Base-by-base conservation (phyloP, 2,888 invertebrate genomes). In the Harpalus rufipes region DNA sequence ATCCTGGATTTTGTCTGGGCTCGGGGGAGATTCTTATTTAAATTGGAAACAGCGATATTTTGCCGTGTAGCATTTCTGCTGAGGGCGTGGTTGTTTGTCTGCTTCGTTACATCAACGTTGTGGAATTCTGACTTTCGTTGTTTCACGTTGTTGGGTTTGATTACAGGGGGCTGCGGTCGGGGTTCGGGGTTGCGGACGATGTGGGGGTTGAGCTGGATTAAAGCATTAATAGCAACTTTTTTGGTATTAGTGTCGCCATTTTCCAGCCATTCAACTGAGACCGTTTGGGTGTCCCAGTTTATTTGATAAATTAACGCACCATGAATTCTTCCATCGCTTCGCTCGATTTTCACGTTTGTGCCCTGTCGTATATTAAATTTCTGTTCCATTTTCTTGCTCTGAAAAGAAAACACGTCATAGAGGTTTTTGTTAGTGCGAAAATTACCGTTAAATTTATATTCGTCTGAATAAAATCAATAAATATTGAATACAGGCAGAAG, bases 261-360 rank as follows among this genome's bases (percentile, higher is more conserved):
- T 92, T 99, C 99, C 92, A 97, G 98, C 99, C 99, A 99, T 93
- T 99, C 99, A 87, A 99, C 99, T 85, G 98, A 98, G 87, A 99
- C 98, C 90, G 96, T 97, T 87, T 95, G 94, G 87, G 96, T 95
- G 88, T 96, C 96, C 91, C 94, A 92, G 93, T 98, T 98, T 89
- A 99, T 95, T 88, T 97, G 97, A 89, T 98, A 98, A 87, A 99
- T 96, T 89, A 98, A 96, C 85, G 99, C 99, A 84, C 97, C 96
- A 92, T 99, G 99, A 89, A 99, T 94, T 85, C 99, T 96, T 87
- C 98, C 98, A 61, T 80, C 80, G 39, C 80, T 80, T 39, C 80
- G 32, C 18, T 80, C 59, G 16, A 80, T 80, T 10, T 61, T 61
- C 7, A 80, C 80, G 16, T 41, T 39, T 3, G 41, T 41, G 18